phyloP scores from a whole-genome alignment of 2,113 vertebrate species.

The Corythoichthys intestinalis region DNA sequence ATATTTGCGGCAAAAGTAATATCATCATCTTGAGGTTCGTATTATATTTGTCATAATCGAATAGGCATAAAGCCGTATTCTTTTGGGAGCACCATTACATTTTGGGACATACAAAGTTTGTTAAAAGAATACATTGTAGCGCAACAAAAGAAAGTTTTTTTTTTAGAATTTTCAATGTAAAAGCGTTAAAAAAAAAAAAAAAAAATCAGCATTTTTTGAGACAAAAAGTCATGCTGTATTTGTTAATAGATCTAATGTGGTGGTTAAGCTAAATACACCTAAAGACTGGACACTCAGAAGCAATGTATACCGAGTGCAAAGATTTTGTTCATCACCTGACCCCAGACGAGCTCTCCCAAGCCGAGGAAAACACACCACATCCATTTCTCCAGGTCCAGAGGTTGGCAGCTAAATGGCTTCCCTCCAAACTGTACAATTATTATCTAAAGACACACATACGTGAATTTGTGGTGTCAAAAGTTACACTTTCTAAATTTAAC shows the following conservation, averaged over 20 bases:
- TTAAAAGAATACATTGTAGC: no score
- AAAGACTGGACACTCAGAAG: not conserved
- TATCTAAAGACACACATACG: slow-evolving; percentile 70
- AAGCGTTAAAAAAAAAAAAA: no score
- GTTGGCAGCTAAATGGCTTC: slow-evolving; percentile 95
- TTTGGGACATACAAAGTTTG: no score
- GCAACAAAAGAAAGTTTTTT: no score
- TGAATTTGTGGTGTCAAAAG: not conserved
- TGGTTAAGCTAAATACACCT: not conserved
- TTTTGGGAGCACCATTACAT: no score
- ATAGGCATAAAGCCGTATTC: no score
- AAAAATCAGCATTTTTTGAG: no score
- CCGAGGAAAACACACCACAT: slow-evolving; percentile 99
- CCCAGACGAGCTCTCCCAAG: slow-evolving; percentile 95
- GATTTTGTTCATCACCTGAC: slow-evolving; percentile 80
- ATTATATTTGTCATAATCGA: no score
- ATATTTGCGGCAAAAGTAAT: no score
- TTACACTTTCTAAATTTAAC: not conserved
- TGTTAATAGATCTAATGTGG: not conserved
- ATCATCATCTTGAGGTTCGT: no score
- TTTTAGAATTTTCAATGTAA: no score
- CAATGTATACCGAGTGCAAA: not conserved
- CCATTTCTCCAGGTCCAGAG: slow-evolving; percentile 93
- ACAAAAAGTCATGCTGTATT: no score
- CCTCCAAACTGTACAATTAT: slow-evolving; percentile 97